These are phyloP conservation scores for Drosophila flavopinicola DNA, from an alignment of 2,888 invertebrate species.

Conservation along the genomic window DNA sequence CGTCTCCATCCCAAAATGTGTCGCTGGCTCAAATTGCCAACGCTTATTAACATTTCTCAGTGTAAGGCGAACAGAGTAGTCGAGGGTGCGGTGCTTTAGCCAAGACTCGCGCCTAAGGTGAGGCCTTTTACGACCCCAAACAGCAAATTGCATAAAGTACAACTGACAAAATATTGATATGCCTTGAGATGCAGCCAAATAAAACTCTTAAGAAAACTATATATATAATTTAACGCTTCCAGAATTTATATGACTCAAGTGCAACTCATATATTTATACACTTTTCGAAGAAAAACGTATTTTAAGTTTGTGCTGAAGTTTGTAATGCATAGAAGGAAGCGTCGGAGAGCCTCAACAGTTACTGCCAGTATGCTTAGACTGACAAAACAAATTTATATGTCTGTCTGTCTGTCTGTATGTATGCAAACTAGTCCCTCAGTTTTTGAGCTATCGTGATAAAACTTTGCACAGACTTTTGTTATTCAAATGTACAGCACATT, in stretches of 20 bases:
- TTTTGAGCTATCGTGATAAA: too few relatives aligned
- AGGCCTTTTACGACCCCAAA: conserved; percentile 66
- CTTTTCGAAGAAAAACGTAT: too few relatives aligned
- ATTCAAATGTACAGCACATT: too few relatives aligned
- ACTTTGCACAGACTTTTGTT: too few relatives aligned
- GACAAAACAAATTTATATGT: too few relatives aligned
- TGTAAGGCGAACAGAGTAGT: not conserved
- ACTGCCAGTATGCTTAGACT: too few relatives aligned
- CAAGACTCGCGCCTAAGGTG: conserved; percentile 49
- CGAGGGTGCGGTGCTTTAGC: conserved; percentile 25
- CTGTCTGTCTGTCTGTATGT: too few relatives aligned
- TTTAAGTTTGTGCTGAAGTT: too few relatives aligned
- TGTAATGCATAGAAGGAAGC: too few relatives aligned
- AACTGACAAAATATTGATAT: conserved; percentile 28
- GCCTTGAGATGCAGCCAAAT: not conserved
- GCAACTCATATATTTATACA: too few relatives aligned
- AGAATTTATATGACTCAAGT: not conserved
- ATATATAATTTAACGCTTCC: not conserved
- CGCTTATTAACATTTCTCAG: conserved; percentile 64
- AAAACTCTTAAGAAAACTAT: not conserved
- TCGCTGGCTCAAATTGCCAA: conserved; percentile 43
- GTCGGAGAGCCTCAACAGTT: too few relatives aligned
- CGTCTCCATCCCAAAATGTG: conserved; percentile 53
- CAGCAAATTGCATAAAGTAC: conserved; percentile 41
- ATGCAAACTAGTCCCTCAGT: too few relatives aligned